Conservation (phyloP, 2,797 vertebrate species). For the Harpagifer antarcticus region DNA sequence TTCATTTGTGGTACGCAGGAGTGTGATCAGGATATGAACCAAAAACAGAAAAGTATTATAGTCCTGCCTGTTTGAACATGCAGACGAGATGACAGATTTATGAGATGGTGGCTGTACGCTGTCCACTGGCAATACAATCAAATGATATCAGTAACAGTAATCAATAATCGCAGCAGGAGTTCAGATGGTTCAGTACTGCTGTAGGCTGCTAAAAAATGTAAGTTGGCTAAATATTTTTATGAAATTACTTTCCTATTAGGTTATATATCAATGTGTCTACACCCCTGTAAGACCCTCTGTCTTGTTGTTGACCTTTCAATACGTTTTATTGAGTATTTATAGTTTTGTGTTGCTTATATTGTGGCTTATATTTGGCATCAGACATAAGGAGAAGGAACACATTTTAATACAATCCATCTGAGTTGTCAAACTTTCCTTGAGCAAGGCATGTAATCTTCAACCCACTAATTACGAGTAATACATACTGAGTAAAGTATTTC, state of each 20-base stretch:
- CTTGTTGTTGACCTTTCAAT: not conserved
- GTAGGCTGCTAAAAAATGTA: not conserved
- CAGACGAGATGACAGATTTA: not conserved
- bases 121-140: too few relatives aligned
- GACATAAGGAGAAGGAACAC: not conserved
- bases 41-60: slow-evolving; percentile 1
- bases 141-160: not conserved
- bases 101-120: not conserved
- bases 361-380: not conserved
- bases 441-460: not conserved
- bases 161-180: slow-evolving; percentile 32
- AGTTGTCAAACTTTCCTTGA: not conserved
- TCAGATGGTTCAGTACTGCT: not conserved
- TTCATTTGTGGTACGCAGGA: not conserved
- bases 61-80: slow-evolving; percentile 15
- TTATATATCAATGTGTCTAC: too few relatives aligned
- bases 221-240: not conserved
- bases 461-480: not conserved
- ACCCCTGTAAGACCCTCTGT: not conserved
- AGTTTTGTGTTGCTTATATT: not conserved
- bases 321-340: not conserved
- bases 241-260: not conserved
- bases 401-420: not conserved
- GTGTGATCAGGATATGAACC: not conserved
- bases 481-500: not conserved